Base-by-base conservation (phyloP, 2,797 vertebrate genomes). In the Orientallactaga sibirica region DNA sequence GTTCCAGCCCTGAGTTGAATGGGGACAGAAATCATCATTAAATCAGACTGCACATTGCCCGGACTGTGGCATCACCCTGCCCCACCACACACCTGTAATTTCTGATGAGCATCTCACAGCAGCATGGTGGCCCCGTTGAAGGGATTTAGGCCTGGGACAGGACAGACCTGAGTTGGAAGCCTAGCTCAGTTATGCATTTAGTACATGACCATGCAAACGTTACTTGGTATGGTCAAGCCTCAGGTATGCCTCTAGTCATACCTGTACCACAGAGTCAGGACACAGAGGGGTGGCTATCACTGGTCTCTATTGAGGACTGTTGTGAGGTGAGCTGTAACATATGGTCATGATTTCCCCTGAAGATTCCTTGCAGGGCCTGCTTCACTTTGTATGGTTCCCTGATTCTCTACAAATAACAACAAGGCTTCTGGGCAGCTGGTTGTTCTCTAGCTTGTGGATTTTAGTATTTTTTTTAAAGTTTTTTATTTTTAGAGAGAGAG, bases 361-460 rank as follows among this genome's bases (percentile, higher is more conserved):
- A 86, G 43, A 48, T 62, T 29, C 22, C 33, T 61, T 33, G 82
- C 55, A 71, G 55, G 77, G 6, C 75, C 37, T n/a, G n/a, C 29
- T 67, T 76, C 43, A 14, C 48, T 94, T 73, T 11, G 8, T 61
- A 25, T 0, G 0, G 22, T 82, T 84, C 90, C 33, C 86, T 48
- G 48, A 19, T 9, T 52, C 10, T 92, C 27, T 80, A 9, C 37
- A 20, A 52, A 43, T 71, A 79, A 33, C 22, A 29, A 16, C 7
- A 12, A 80, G 48, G 22, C 81, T 64, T 90, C 82, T 58, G 52
- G 22, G 61, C 76, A 79, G 75, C 91, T 83, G 70, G 79, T 82
- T 87, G 91, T 79, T 70, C 79, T 94, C 85, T 91, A 62, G 71
- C 37, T 48, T 88, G 81, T 37, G 33, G 33, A 37, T 37, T 37